A percentile compares a stretch with the other conserved stretches of the same genome.
phyloP scores from a whole-genome alignment of 1,140 invertebrate species.

The Hylaeus volcanicus region DNA sequence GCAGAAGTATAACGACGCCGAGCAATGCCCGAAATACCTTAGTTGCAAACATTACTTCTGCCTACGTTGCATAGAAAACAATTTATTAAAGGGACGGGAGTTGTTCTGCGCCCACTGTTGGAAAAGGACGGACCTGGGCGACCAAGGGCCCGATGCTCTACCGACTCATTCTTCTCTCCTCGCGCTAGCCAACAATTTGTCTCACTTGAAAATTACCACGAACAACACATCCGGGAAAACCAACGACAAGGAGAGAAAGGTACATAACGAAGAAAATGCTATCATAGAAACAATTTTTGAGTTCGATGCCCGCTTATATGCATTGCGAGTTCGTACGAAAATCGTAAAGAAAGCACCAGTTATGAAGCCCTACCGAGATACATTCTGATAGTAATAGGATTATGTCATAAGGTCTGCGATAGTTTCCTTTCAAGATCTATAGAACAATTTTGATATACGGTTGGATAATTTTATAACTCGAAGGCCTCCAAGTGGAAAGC shows the following conservation, averaged over 20 bases:
- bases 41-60: conserved; percentile 89
- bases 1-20: conserved; percentile 85
- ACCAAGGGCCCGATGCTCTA: conserved; percentile 83
- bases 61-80: conserved; percentile 85
- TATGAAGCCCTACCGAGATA: conserved; percentile 66
- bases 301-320: conserved; percentile 2
- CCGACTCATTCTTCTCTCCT: conserved; percentile 85
- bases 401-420: conserved; percentile 58
- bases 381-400: conserved; percentile 64
- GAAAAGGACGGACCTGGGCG: conserved; percentile 84
- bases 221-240: conserved; percentile 75
- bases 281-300: neutral
- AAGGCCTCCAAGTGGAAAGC: too few species aligned
- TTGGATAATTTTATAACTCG: too few species aligned
- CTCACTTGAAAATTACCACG: conserved; percentile 81
- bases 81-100: conserved; percentile 83
- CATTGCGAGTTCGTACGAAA: conserved; percentile 7
- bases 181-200: conserved; percentile 83
- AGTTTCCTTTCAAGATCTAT: neutral
- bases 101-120: conserved; percentile 86
- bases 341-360: conserved; percentile 34
- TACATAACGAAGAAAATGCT: conserved; percentile 51
- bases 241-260: conserved; percentile 81
- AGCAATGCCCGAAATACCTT: conserved; percentile 87
- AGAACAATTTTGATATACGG: neutral